Conservation (phyloP, 2,797 vertebrate species). For the Orestias chungarensis region DNA sequence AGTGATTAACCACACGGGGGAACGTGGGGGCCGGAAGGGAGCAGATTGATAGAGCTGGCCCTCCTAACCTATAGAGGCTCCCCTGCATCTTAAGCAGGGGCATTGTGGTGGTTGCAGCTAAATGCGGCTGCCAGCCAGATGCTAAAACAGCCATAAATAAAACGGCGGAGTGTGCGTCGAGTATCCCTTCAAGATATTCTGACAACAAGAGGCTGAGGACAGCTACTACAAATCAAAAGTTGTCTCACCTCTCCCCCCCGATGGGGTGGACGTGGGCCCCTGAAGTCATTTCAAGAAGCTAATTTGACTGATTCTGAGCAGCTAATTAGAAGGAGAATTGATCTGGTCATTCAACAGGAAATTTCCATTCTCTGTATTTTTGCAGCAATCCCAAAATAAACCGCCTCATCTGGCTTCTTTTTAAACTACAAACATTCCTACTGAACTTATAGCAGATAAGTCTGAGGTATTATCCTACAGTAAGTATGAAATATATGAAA, state of each 20-base stretch:
- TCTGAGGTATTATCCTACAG: not conserved
- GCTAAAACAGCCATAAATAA: conserved; percentile 60
- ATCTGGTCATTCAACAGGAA: conserved; percentile 36
- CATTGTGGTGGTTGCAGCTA: conserved; percentile 11
- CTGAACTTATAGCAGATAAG: not conserved
- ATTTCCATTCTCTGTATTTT: conserved; percentile 10
- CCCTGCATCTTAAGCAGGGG: conserved; percentile 80
- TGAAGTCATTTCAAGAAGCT: conserved; percentile 34
- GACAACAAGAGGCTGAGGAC: conserved; percentile 41
- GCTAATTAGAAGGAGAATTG: conserved; percentile 58
- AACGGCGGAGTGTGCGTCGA: conserved; percentile 50
- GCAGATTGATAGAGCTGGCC: conserved; percentile 82
- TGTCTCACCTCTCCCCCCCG: conserved; percentile 27
- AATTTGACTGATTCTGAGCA: conserved; percentile 23
- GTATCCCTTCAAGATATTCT: conserved; percentile 34
- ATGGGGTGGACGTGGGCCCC: conserved; percentile 33
- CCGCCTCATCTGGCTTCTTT: not conserved
- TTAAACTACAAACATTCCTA: not conserved
- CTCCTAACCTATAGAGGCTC: conserved; percentile 68
- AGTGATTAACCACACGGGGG: conserved; percentile 85
- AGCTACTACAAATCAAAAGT: conserved; percentile 44
- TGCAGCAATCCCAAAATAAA: conserved; percentile 30
- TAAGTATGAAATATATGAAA: too few relatives aligned
- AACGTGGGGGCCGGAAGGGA: conserved; percentile 80
- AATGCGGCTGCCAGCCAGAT: conserved; percentile 63